Evolutionary conservation across 1,140 invertebrate genomes (phyloP).

Genomic region (Meloidogyne chitwoodi): DNA sequence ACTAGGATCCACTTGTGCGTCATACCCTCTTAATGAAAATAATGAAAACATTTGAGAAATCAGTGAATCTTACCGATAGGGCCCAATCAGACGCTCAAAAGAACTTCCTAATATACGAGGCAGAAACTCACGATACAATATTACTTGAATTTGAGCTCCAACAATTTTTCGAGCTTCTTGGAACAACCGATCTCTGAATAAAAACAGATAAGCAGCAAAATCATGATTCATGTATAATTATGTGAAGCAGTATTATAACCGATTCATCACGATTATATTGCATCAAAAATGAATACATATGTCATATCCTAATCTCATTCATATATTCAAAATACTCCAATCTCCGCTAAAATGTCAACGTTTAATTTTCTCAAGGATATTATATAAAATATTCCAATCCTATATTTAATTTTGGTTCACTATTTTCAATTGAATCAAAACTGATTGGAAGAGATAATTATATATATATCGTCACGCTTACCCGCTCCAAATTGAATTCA

Average conservation of each 20-base stretch:
- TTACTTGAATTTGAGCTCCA: constrained; percentile 61
- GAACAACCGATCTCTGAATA: constrained; percentile 46
- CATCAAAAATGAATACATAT: too few relatives aligned
- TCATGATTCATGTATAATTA: too few relatives aligned
- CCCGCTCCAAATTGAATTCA: neutral
- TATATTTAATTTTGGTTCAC: neutral
- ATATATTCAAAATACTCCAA: too few relatives aligned
- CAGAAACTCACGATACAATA: constrained; percentile 51
- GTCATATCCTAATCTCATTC: too few relatives aligned
- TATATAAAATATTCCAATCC: too few relatives aligned
- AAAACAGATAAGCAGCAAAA: too few relatives aligned
- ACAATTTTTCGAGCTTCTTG: constrained; percentile 66
- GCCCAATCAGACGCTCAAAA: constrained; percentile 60
- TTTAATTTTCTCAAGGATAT: too few relatives aligned
- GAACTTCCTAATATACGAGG: constrained; percentile 52
- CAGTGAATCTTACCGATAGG: constrained; percentile 66
- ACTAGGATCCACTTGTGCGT: neutral
- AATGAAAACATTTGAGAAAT: constrained; percentile 63
- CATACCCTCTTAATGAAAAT: neutral
- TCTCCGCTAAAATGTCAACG: too few relatives aligned
- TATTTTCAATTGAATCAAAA: neutral
- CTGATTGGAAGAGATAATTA: neutral
- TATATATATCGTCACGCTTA: neutral
- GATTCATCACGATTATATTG: too few relatives aligned
- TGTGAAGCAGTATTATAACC: too few relatives aligned